Conservation (phyloP, 2,113 vertebrate genomes). For the Rhegmatorhina hoffmannsi region DNA sequence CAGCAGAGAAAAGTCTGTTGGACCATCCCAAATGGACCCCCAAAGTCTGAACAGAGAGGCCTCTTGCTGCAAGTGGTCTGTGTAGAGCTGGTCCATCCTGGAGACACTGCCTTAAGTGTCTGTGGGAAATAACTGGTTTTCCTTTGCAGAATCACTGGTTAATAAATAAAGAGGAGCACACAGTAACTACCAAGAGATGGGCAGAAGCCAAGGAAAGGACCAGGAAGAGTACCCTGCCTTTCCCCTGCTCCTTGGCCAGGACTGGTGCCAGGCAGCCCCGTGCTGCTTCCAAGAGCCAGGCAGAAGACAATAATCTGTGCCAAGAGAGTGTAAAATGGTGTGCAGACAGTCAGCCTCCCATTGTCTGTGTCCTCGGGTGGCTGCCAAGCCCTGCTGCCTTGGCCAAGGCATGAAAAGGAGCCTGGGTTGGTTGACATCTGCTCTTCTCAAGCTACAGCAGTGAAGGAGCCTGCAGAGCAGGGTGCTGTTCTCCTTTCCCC, state of each 20-base stretch:
- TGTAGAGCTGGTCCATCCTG: not conserved
- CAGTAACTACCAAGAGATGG: not conserved
- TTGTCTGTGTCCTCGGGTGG: constrained; percentile 66
- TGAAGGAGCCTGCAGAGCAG: not conserved
- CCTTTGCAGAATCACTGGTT: not conserved
- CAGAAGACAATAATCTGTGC: constrained; percentile 2
- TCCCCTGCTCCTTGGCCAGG: not conserved
- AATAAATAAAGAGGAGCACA: not conserved
- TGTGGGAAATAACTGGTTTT: not conserved
- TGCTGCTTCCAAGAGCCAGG: not conserved
- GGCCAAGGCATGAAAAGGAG: constrained; percentile 31
- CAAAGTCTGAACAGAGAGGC: not conserved
- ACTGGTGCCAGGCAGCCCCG: not conserved
- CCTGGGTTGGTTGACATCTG: constrained; percentile 65
- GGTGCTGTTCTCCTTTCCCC: not conserved
- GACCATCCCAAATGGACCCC: not conserved
- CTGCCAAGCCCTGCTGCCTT: constrained; percentile 56
- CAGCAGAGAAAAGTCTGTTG: not conserved
- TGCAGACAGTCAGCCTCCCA: constrained; percentile 32
- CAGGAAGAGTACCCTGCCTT: not conserved
- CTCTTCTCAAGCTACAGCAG: not conserved
- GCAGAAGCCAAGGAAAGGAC: not conserved
- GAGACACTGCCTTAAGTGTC: not conserved
- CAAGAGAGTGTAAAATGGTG: not conserved
- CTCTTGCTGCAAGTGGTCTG: fast-evolving